A percentile compares a stretch with the other conserved stretches of the same genome.
Conservation (phyloP, 53 echinoderm and acorn worm genomes). For the Stichopus horrens region DNA sequence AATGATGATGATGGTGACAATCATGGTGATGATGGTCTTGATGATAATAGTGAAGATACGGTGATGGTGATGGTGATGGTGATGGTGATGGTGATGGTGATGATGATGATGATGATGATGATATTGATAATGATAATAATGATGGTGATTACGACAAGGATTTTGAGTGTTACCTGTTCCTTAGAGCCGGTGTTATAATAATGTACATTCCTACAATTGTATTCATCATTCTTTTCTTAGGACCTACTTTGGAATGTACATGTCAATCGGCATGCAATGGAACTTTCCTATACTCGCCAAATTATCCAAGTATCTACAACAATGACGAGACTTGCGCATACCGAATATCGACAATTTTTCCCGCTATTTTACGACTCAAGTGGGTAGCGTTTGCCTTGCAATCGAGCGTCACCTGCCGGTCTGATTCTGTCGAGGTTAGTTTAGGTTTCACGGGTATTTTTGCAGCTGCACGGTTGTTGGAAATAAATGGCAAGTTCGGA, state of each 20-base stretch:
- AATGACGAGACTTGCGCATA: constrained; percentile 12
- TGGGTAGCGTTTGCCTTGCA: constrained; percentile 3
- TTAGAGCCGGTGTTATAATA: too few species aligned
- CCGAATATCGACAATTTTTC: constrained; percentile 5
- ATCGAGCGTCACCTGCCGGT: not conserved
- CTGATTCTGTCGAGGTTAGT: constrained; percentile 20
- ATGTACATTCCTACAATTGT: too few species aligned
- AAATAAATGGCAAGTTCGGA: too few species aligned
- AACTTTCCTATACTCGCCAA: constrained; percentile 5
- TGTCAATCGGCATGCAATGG: constrained; percentile 11
- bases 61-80: not conserved
- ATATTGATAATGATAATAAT: not conserved
- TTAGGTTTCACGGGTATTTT: not conserved
- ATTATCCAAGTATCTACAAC: not conserved
- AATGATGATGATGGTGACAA: not conserved
- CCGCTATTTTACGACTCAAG: not conserved
- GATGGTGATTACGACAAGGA: too few species aligned
- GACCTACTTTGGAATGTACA: not conserved
- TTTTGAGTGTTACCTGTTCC: too few species aligned
- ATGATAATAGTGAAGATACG: not conserved
- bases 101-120: not conserved
- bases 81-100: not conserved
- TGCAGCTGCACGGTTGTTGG: too few species aligned
- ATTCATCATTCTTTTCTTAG: not conserved
- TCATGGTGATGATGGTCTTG: not conserved